Evolutionary conservation across 2,888 invertebrate species (phyloP).

Genomic region (Allophyes oxyacanthae): DNA sequence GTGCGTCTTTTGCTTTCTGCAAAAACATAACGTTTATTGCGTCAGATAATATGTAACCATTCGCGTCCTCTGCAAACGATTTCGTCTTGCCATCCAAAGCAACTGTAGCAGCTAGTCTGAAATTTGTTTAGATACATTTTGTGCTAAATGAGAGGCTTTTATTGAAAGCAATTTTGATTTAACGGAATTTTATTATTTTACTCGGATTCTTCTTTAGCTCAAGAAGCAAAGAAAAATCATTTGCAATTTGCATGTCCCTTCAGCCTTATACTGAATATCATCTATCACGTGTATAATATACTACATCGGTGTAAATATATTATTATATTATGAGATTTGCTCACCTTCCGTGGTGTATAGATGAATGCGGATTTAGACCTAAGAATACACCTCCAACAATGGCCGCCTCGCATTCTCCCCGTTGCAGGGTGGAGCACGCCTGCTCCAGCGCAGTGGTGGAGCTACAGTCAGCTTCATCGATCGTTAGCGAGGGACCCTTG

Average conservation of each 20-base stretch:
- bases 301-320: neutral
- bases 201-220: no score
- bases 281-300: no score
- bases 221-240: no score
- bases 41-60: neutral
- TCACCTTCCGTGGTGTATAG: constrained; percentile 41
- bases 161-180: no score
- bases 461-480: constrained; percentile 62
- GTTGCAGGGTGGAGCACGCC: constrained; percentile 59
- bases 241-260: no score
- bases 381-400: constrained; percentile 86
- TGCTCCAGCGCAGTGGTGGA: constrained; percentile 61
- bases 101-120: neutral
- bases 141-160: no score
- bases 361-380: constrained; percentile 73
- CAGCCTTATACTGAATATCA: no score
- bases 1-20: constrained; percentile 1
- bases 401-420: constrained; percentile 76
- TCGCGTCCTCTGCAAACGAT: neutral
- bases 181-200: no score
- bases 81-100: neutral
- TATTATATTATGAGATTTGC: neutral
- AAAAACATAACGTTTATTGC: neutral
- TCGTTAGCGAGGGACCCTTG: constrained; percentile 64
- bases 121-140: no score